These are phyloP conservation scores for Pheosia tremula DNA, from an alignment of 2,888 invertebrate genomes.

Conservation along the genomic window DNA sequence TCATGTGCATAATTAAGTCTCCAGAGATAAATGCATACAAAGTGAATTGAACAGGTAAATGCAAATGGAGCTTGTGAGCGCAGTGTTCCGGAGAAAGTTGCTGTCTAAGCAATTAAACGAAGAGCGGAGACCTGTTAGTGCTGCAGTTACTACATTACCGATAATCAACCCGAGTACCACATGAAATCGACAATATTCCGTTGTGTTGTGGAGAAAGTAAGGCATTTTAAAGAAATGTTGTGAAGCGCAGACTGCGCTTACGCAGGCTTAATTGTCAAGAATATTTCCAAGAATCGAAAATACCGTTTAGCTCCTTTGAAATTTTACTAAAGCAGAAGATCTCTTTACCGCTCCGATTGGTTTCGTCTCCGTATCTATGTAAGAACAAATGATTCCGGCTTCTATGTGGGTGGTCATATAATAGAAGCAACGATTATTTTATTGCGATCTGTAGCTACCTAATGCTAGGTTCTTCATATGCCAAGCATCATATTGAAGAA, in stretches of 20 bases:
- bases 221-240: neutral
- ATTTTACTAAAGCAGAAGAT: too few relatives aligned
- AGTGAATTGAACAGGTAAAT: conserved; percentile 1
- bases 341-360: too few relatives aligned
- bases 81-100: conserved; percentile 34
- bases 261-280: neutral
- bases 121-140: conserved; percentile 10
- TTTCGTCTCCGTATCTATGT: too few relatives aligned
- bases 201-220: neutral
- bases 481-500: neutral
- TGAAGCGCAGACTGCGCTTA: neutral
- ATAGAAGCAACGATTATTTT: too few relatives aligned
- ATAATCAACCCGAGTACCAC: conserved; percentile 6
- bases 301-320: too few relatives aligned
- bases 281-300: neutral
- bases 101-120: neutral
- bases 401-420: too few relatives aligned
- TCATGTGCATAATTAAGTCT: neutral
- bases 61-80: conserved; percentile 2
- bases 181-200: conserved; percentile 8
- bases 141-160: conserved; percentile 17
- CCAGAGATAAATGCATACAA: neutral
- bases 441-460: too few relatives aligned
- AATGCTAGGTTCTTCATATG: too few relatives aligned
- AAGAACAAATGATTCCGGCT: too few relatives aligned